Percentiles rank a stretch among this genome's conserved stretches.
Evolutionary conservation across 2,113 vertebrate species (phyloP).

Genomic region (Pseudorhombus dupliciocellatus): DNA sequence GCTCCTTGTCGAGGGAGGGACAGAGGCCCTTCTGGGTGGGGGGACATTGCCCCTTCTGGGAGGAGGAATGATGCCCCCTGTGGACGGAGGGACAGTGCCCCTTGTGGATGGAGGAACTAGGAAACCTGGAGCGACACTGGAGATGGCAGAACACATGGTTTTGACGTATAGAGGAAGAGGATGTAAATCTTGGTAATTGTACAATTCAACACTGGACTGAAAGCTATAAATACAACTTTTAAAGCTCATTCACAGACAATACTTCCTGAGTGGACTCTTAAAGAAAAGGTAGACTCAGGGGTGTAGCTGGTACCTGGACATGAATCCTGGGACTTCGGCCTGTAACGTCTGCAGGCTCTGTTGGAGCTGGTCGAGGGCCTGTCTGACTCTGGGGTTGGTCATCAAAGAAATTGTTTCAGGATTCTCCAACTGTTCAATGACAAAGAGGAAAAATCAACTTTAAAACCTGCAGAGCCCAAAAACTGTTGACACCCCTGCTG

Average conservation of each 20-base stretch:
- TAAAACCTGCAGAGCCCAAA: too few relatives aligned
- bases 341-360: constrained; percentile 91
- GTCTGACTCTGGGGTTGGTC: constrained; percentile 90
- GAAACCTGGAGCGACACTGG: too few relatives aligned
- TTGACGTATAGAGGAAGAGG: too few relatives aligned
- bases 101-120: not conserved
- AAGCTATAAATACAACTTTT: too few relatives aligned
- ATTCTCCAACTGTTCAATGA: constrained; percentile 34
- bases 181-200: too few relatives aligned
- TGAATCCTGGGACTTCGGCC: constrained; percentile 88
- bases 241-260: not conserved
- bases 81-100: too few relatives aligned
- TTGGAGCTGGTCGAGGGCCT: constrained; percentile 91
- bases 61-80: not conserved
- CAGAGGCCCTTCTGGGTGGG: not conserved
- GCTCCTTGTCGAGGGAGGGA: not conserved
- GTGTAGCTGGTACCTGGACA: constrained; percentile 83
- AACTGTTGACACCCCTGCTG: not conserved
- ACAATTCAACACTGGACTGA: too few relatives aligned
- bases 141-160: not conserved
- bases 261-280: not conserved
- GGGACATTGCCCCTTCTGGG: not conserved
- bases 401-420: constrained; percentile 42
- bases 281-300: not conserved
- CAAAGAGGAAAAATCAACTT: not conserved